These are phyloP conservation scores for Rhopalosiphum nymphaeae DNA, from an alignment of 2,888 invertebrate species.

Conservation along the genomic window DNA sequence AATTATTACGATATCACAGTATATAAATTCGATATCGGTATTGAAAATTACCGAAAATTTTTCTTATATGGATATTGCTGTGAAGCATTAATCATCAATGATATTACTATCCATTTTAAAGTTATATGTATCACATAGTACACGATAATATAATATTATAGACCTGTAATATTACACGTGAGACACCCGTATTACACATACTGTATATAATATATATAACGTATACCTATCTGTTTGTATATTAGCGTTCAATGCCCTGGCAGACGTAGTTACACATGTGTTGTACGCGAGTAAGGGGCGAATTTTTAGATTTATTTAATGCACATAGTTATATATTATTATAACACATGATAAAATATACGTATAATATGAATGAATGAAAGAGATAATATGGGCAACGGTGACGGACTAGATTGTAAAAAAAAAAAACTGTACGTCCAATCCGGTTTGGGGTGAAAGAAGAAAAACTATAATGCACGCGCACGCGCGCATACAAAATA, in stretches of 20 bases:
- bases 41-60: not conserved
- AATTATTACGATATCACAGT: not conserved
- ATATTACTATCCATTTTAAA: not conserved
- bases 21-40: not conserved
- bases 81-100: not conserved
- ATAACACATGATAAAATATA: not conserved
- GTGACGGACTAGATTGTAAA: not conserved
- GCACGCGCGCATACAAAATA: not conserved
- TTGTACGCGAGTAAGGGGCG: not conserved
- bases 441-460: constrained; percentile 58
- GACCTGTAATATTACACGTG: not conserved
- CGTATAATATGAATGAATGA: not conserved
- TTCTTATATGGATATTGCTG: not conserved
- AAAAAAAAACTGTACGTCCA: constrained; percentile 26
- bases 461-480: not conserved
- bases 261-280: not conserved
- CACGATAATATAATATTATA: not conserved
- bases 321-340: not conserved
- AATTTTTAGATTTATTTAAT: constrained; percentile 6
- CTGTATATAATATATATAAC: not conserved
- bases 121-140: not conserved
- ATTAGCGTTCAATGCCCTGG: constrained; percentile 20
- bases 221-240: not conserved
- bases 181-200: constrained; percentile 8
- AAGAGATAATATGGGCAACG: not conserved